A percentile compares a stretch with the other conserved stretches of the same genome.
These are phyloP conservation scores for Amazona vittata DNA, from an alignment of 2,113 vertebrate species.

Conservation along the genomic window DNA sequence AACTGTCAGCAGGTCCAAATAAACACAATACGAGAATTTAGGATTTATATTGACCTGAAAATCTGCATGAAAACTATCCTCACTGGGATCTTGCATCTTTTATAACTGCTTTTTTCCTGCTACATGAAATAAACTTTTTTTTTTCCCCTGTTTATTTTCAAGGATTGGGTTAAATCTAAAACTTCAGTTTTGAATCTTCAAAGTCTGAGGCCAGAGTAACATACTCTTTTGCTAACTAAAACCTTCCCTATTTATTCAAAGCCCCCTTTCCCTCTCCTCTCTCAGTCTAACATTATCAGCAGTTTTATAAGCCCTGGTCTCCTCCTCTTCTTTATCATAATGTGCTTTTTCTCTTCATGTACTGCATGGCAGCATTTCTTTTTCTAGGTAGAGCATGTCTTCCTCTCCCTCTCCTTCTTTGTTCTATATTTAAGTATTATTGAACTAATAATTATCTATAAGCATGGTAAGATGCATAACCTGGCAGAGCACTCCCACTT, in stretches of 20 bases:
- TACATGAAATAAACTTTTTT: neutral
- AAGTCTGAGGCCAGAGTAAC: neutral
- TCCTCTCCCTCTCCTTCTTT: conserved; percentile 2
- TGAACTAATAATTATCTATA: conserved; percentile 33
- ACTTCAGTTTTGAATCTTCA: neutral
- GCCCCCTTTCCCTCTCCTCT: neutral
- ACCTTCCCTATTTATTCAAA: neutral
- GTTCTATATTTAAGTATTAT: conserved; percentile 19
- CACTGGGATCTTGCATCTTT: neutral
- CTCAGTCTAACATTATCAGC: neutral
- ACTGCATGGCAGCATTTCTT: conserved; percentile 17
- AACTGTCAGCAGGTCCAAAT: neutral
- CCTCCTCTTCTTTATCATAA: neutral
- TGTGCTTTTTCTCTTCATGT: conserved; percentile 33
- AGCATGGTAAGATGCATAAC: neutral
- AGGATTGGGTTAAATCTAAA: neutral
- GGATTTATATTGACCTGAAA: neutral
- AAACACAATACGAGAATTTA: neutral
- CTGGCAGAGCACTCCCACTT: conserved; percentile 18
- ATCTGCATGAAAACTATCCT: neutral
- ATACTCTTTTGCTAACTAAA: neutral
- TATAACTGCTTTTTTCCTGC: neutral
- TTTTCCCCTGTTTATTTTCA: neutral
- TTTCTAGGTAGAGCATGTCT: conserved; percentile 36
- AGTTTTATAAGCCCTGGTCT: conserved; percentile 29